Base-by-base conservation (phyloP, 2,888 invertebrate species). In the Polyommatus icarus region DNA sequence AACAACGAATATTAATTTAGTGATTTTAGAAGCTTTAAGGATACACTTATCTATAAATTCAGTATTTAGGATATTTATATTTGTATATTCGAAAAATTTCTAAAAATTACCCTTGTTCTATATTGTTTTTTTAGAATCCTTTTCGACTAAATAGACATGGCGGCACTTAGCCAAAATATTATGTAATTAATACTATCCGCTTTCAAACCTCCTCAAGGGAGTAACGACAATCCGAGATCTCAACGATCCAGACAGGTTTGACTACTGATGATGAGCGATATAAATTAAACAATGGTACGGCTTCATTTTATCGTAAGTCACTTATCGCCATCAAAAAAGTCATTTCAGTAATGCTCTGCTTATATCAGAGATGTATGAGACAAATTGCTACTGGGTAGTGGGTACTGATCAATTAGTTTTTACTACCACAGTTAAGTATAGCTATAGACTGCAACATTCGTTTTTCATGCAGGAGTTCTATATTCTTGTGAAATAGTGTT, bases 321-420 rank as follows among this genome's bases (percentile, higher is more conserved):
- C 67, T 67, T 67, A 67, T 67, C 67, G 67, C 6, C 29, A 67
- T 67, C 67, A 67, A 67, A 67, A 67, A 67, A 67, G 29, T 67
- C 1, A 32, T 67, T 29, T 67, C 18, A 15, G 6, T 67, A 6
- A 67, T 67, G 67, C 29, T 67, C 29, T 67, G 4, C 24, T 67
- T 6, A 5, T 29, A 67, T 67, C 15, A 67, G 29, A 61, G 61
- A 61, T 67, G 67, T 24, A 29, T 15, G 5, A 29, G 67, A 67
- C 29, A 67, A 67, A 67, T 67, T 67, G 15, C 67, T 15, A 67
- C 67, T 18, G 67, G 29, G 20, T 15, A 67, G 29, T 18, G 67
- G 29, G 20, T 24, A 54, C 40, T 46, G 18, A 5, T 3, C 15
- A 50, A 50, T 50, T 5, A 54, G 18, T 54, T 54, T 54, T 15